These are phyloP conservation scores for Eleginops maclovinus DNA, from an alignment of 2,113 vertebrate genomes.

Conservation along the genomic window DNA sequence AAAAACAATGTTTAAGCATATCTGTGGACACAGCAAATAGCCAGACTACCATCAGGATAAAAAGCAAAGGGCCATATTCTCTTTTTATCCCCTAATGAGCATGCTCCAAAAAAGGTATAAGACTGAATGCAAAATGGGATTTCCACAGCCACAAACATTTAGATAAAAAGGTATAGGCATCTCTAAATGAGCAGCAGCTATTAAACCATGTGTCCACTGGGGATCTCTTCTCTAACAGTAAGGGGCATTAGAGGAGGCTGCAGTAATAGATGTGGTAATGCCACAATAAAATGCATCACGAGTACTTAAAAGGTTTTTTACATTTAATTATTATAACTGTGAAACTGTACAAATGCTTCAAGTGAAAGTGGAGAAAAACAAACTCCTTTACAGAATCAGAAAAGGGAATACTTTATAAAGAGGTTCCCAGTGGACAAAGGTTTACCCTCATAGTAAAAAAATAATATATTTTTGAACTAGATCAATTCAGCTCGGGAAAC, in stretches of 20 bases:
- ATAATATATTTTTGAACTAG: no score
- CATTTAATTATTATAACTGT: neutral
- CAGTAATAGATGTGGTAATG: neutral
- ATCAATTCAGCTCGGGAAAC: constrained; percentile 1
- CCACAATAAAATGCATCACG: neutral
- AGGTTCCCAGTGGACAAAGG: constrained; percentile 66
- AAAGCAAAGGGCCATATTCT: constrained; percentile 21
- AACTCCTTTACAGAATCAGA: neutral
- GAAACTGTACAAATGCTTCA: neutral
- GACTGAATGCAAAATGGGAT: constrained; percentile 15
- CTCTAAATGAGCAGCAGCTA: constrained; percentile 7
- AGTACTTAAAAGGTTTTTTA: neutral
- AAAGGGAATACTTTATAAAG: constrained; percentile 6
- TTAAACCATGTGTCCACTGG: constrained; percentile 56
- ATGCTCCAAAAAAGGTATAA: constrained; percentile 9
- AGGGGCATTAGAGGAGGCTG: neutral
- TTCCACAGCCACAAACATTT: constrained; percentile 15
- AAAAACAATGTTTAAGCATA: constrained; percentile 55
- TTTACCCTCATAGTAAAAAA: no score
- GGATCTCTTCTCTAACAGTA: constrained; percentile 37
- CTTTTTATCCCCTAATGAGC: neutral
- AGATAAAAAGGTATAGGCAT: constrained; percentile 22
- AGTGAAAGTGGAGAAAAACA: neutral
- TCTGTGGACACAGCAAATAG: constrained; percentile 57
- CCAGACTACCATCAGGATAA: constrained; percentile 32